Evolutionary conservation across 2,797 vertebrate genomes (phyloP).

Genomic region (Novumbra hubbsi): DNA sequence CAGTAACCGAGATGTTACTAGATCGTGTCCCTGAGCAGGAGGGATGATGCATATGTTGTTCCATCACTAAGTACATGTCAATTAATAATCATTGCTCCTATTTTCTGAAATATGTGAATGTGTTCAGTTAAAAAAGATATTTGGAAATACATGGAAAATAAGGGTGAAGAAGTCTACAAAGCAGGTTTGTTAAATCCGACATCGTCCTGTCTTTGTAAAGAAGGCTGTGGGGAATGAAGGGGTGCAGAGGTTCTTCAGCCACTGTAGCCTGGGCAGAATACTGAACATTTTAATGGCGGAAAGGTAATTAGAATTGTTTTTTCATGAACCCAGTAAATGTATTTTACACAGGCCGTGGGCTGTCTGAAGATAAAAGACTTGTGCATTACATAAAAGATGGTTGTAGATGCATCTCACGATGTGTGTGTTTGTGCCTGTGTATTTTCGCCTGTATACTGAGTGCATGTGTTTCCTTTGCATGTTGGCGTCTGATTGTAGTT

Average conservation of each 20-base stretch:
- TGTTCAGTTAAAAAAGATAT: too few species aligned
- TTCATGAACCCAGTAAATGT: conserved; percentile 77
- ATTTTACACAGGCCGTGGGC: conserved; percentile 63
- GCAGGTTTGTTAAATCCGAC: not conserved
- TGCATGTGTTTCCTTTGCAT: conserved; percentile 10
- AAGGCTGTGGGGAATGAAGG: conserved; percentile 25
- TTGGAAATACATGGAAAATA: too few species aligned
- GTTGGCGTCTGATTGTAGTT: conserved; percentile 52
- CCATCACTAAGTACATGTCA: too few species aligned
- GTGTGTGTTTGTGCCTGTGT: not conserved
- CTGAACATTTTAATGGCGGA: conserved; percentile 58
- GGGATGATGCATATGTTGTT: too few species aligned
- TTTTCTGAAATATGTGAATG: too few species aligned
- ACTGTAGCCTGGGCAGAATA: conserved; percentile 50
- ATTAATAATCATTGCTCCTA: too few species aligned
- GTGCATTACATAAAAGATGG: conserved; percentile 56
- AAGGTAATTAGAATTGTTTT: conserved; percentile 72
- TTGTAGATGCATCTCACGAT: conserved; percentile 61
- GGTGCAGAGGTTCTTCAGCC: conserved; percentile 53
- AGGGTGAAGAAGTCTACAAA: not conserved
- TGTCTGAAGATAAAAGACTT: conserved; percentile 64
- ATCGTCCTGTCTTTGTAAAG: conserved; percentile 7
- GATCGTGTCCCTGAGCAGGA: too few species aligned
- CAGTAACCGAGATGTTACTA: too few species aligned
- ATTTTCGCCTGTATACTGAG: not conserved